Evolutionary conservation across 1,140 invertebrate genomes (phyloP).

Genomic region (Temnothorax longispinosus): DNA sequence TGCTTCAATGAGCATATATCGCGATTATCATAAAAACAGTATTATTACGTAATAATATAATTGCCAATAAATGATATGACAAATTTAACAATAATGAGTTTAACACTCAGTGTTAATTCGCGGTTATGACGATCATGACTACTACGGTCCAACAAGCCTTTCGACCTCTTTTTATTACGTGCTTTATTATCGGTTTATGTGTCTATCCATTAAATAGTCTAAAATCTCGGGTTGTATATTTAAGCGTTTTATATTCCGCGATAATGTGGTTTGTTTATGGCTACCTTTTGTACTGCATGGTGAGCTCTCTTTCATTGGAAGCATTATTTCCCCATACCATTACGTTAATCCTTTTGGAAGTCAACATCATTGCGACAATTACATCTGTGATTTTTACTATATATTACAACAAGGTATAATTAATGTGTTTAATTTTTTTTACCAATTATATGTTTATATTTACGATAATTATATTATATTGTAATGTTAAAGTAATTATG

Average conservation of each 20-base stretch:
- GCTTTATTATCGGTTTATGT: background rate
- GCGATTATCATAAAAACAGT: background rate
- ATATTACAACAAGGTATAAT: conserved; percentile 8
- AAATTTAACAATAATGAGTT: background rate
- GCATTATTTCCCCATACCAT: background rate
- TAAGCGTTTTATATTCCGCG: conserved; percentile 13
- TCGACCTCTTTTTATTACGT: background rate
- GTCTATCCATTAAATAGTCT: background rate
- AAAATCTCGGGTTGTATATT: background rate
- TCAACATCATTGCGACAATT: background rate
- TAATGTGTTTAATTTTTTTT: background rate
- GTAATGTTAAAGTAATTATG: background rate
- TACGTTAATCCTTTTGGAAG: background rate
- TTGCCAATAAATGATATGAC: background rate
- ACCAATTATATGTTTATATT: background rate
- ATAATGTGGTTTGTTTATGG: background rate
- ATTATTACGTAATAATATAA: background rate
- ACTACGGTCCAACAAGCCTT: background rate
- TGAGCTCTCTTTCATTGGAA: background rate
- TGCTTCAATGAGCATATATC: background rate
- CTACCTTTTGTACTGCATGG: background rate
- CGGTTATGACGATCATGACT: background rate
- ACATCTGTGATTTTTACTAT: background rate
- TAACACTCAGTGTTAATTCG: background rate
- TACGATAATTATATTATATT: background rate